phyloP scores from a whole-genome alignment of 2,113 vertebrate species.

The Psammodynastes pulverulentus region DNA sequence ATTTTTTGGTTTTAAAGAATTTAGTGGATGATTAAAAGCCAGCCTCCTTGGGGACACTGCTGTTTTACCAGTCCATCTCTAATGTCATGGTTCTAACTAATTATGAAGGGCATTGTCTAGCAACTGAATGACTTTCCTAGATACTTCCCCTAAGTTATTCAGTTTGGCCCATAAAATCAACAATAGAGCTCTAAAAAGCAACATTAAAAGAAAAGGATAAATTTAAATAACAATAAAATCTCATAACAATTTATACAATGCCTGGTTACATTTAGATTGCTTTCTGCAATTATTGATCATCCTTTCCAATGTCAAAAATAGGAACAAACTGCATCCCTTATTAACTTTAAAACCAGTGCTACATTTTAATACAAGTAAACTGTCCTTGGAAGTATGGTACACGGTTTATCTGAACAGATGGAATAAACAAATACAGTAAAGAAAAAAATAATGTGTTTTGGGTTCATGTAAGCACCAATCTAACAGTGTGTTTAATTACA shows the following conservation, averaged over 20 bases:
- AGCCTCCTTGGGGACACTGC: not conserved
- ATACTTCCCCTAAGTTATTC: not conserved
- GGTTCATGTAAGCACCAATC: not conserved
- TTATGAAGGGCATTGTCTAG: not conserved
- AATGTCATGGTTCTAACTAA: not conserved
- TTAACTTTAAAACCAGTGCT: not conserved
- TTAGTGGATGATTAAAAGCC: not conserved
- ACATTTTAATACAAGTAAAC: not conserved
- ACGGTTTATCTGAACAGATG: not conserved
- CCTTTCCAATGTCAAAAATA: not conserved
- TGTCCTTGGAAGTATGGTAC: not conserved
- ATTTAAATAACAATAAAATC: not conserved
- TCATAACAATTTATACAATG: not conserved
- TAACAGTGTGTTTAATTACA: conserved; percentile 58
- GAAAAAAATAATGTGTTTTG: not conserved
- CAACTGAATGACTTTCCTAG: not conserved
- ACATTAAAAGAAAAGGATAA: not conserved
- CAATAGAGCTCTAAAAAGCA: not conserved
- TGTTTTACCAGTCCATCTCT: not conserved
- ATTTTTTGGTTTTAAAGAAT: not conserved
- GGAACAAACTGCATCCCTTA: not conserved
- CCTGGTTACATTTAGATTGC: not conserved
- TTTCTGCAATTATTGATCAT: not conserved
- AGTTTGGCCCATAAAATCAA: not conserved
- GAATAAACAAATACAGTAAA: not conserved